Evolutionary conservation across 2,888 invertebrate genomes (phyloP), one percentile per base, ranked within the genome.

Genomic region (Pachydiplax longipennis): DNA sequence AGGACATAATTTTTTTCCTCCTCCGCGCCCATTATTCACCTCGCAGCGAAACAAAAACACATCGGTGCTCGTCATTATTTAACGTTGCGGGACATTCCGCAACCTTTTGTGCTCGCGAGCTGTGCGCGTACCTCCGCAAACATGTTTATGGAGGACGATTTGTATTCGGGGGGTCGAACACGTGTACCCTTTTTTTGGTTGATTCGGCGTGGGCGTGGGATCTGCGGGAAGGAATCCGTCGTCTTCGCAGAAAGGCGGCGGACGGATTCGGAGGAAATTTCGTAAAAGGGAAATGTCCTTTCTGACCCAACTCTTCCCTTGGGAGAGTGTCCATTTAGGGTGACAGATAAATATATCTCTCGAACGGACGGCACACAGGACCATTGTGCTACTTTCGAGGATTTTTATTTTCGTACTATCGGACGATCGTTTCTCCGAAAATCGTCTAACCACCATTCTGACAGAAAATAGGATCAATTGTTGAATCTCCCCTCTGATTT

Each of bases 91-190:
- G 83, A 83, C 83, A 35, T 83, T 83, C 58, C 83, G 58, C 83
- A 83, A 58, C 83, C 83, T 58, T 83, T 83, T 83, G 83, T 53
- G 83, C 53, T 58, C 35, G 58, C 58, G 31, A 83, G 35, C 25
- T 53, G 82, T 53, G 82, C 48, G 82, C 82, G 48, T 53, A 83
- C 58, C 53, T 83, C 83, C 83, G 83, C 58, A 53, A 83, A 58
- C 83, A 58, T 83, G 83, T 83, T 83, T 35, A 58, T 83, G 53
- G 83, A 58, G 15, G 5, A 15, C 83, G 83, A 83, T 83, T 83
- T 83, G 83, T 83, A 83, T 83, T 83, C 83, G 35, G 31, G 13
- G 83, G 83, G 83, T 58, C 83, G 83, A 83, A 83, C 83, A 58
- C 53, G 53, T 53, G 53, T 73, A n/a, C 65, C 13, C 25, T 73